Percentiles rank a stretch among this genome's conserved stretches.
phyloP scores from a whole-genome alignment of 1,140 invertebrate genomes.

The Parapsyche elsis region DNA sequence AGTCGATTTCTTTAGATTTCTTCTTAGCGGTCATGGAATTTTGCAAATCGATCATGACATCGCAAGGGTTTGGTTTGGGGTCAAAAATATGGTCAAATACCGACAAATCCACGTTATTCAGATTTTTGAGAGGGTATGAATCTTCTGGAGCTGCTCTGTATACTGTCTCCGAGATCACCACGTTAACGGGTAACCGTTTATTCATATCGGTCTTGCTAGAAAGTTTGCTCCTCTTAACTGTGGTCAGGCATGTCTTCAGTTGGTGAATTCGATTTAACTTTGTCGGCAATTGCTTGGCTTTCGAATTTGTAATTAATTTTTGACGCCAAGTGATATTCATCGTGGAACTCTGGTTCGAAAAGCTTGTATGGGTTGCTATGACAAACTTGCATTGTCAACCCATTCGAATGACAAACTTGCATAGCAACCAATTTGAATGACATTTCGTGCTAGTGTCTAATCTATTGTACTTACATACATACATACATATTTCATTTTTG shows the following conservation, averaged over 20 bases:
- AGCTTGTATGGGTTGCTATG: too few species aligned
- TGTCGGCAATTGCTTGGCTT: too few species aligned
- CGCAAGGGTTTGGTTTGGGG: not conserved
- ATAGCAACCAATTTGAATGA: too few species aligned
- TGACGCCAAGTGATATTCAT: too few species aligned
- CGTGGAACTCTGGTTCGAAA: too few species aligned
- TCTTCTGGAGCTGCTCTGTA: not conserved
- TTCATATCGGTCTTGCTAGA: not conserved
- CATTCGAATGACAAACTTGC: too few species aligned
- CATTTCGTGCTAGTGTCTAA: too few species aligned
- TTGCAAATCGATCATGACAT: not conserved
- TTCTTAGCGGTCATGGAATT: not conserved
- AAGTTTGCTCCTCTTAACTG: not conserved
- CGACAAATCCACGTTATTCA: not conserved
- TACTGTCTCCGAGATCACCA: conserved; percentile 23
- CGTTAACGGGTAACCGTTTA: not conserved
- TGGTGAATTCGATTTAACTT: not conserved
- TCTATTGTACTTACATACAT: too few species aligned
- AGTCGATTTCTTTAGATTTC: not conserved
- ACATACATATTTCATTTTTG: too few species aligned
- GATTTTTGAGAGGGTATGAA: not conserved
- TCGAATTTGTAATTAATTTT: too few species aligned
- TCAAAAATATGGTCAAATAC: not conserved
- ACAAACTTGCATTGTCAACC: too few species aligned
- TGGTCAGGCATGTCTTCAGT: not conserved